Conservation (phyloP, 1,140 invertebrate genomes). For the Listronotus bonariensis region DNA sequence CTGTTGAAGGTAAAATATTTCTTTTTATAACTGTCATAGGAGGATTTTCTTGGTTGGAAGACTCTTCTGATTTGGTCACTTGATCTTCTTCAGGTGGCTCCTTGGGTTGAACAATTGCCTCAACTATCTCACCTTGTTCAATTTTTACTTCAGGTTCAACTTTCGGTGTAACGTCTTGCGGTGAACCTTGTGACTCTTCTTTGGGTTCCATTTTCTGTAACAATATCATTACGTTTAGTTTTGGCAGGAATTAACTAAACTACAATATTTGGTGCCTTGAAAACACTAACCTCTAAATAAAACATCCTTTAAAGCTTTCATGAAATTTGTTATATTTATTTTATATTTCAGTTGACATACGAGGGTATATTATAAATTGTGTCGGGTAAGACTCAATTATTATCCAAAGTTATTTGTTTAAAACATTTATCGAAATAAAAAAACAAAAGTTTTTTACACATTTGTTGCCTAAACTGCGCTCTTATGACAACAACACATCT, state of each 20-base stretch:
- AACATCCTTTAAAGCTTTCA: constrained; percentile 1
- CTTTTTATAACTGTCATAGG: constrained; percentile 39
- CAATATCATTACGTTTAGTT: not conserved
- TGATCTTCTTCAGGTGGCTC: not conserved
- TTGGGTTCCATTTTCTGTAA: constrained; percentile 37
- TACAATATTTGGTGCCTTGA: not conserved
- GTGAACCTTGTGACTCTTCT: constrained; percentile 24
- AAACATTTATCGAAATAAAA: no score
- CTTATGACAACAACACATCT: no score
- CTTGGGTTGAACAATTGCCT: constrained; percentile 4
- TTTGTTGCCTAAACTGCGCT: no score
- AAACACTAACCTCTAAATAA: not conserved
- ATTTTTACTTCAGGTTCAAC: not conserved
- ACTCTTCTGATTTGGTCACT: not conserved
- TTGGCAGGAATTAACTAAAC: not conserved
- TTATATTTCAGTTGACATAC: constrained; percentile 12
- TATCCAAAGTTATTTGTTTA: no score
- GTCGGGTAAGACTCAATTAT: no score
- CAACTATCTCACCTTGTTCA: not conserved
- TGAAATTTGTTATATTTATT: constrained; percentile 1
- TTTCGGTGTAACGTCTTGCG: constrained; percentile 24
- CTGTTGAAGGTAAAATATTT: constrained; percentile 42
- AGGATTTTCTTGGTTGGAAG: not conserved
- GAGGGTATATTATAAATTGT: not conserved
- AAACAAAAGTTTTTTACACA: no score